Conservation (phyloP, 2,888 invertebrate genomes). For the Nasonovia ribisnigri region DNA sequence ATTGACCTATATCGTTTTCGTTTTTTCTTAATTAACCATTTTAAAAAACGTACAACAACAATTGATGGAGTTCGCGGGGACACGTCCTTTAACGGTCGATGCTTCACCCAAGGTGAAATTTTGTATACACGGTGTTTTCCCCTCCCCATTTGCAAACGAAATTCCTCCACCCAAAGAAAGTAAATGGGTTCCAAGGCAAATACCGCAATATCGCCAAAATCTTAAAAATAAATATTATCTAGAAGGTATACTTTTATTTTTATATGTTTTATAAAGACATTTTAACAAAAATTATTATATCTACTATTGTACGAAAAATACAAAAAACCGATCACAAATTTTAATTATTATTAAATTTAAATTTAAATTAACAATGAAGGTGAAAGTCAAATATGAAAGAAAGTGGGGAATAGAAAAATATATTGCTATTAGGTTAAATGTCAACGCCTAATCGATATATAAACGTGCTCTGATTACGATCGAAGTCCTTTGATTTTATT, state of each 20-base stretch:
- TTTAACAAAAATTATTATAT: neutral
- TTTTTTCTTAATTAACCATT: conserved; percentile 53
- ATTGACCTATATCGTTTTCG: conserved; percentile 50
- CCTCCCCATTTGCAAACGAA: neutral
- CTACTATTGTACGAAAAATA: neutral
- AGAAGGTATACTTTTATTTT: neutral
- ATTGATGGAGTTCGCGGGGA: conserved; percentile 39
- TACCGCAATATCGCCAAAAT: conserved; percentile 18
- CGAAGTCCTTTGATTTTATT: neutral
- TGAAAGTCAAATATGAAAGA: conserved; percentile 26
- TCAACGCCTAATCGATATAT: neutral
- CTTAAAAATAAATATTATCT: neutral
- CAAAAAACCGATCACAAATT: neutral
- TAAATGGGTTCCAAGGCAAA: conserved; percentile 42
- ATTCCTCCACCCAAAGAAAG: conserved; percentile 43
- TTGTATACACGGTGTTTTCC: neutral
- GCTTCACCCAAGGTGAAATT: conserved; percentile 61
- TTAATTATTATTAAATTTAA: neutral
- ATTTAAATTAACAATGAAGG: conserved; percentile 45
- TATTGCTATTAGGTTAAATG: neutral
- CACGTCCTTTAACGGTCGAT: conserved; percentile 62
- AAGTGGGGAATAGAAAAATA: neutral
- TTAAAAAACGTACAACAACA: conserved; percentile 28
- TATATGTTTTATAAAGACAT: neutral
- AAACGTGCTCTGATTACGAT: neutral